Evolutionary conservation across 2,797 vertebrate genomes (phyloP).

Genomic region (Sebastes jordani): DNA sequence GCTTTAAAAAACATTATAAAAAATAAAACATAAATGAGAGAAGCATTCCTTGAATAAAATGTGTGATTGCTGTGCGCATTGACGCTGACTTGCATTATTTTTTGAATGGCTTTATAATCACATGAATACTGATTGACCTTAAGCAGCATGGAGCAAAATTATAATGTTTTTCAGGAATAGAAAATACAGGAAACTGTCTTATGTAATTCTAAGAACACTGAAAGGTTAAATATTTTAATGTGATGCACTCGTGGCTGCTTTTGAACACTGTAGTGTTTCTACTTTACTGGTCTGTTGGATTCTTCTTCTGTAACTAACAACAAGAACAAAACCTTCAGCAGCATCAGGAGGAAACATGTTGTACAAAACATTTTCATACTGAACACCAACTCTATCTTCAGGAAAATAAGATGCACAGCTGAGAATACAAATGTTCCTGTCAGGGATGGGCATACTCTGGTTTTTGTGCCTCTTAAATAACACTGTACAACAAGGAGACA

Average conservation of each 20-base stretch:
- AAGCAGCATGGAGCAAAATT: not conserved
- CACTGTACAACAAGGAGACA: constrained; percentile 14
- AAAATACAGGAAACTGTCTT: not conserved
- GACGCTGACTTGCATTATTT: no score
- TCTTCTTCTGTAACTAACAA: not conserved
- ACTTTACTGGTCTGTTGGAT: not conserved
- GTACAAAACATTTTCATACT: not conserved
- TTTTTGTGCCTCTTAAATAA: constrained; percentile 26
- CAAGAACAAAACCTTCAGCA: not conserved
- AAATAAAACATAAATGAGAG: no score
- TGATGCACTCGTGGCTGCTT: not conserved
- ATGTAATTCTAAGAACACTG: not conserved
- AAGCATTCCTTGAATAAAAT: no score
- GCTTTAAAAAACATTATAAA: not conserved
- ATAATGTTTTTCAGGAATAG: not conserved
- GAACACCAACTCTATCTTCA: not conserved
- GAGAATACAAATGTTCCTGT: not conserved
- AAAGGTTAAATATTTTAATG: not conserved
- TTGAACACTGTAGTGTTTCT: not conserved
- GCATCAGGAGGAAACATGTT: not conserved
- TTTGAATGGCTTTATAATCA: no score
- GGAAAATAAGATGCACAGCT: not conserved
- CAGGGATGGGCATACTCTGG: not conserved
- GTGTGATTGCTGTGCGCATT: no score
- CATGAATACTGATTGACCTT: no score